phyloP scores from a whole-genome alignment of 2,888 invertebrate species.

The Zaprionus bogoriensis region DNA sequence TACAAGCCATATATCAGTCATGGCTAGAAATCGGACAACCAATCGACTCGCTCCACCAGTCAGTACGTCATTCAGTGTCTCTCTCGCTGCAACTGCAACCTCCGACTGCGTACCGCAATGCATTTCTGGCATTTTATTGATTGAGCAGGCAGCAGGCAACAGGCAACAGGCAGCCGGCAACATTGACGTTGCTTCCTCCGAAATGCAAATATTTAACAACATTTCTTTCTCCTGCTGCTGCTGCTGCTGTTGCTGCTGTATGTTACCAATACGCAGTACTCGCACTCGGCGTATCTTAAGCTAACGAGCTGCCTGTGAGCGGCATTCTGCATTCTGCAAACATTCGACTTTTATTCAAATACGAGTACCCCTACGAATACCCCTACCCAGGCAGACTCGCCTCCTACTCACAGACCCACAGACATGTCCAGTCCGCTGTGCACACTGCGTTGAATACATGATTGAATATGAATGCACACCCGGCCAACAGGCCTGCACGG shows the following conservation, averaged over 20 bases:
- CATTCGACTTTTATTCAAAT: constrained; percentile 70
- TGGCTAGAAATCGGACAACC: constrained; percentile 69
- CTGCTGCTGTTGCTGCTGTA: neutral
- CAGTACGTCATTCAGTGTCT: constrained; percentile 61
- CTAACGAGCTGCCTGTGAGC: constrained; percentile 48
- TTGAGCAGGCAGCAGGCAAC: constrained; percentile 68
- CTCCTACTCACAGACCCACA: neutral
- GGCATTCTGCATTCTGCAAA: constrained; percentile 56
- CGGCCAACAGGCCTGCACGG: constrained; percentile 18
- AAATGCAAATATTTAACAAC: constrained; percentile 70
- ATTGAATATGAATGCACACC: constrained; percentile 67
- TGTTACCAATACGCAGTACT: constrained; percentile 43
- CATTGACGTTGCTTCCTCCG: constrained; percentile 37
- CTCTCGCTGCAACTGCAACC: neutral
- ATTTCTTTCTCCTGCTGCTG: too few relatives aligned
- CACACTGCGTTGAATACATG: constrained; percentile 68
- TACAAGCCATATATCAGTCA: constrained; percentile 76
- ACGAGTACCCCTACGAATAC: constrained; percentile 1
- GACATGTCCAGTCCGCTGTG: constrained; percentile 29
- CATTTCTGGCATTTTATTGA: constrained; percentile 77
- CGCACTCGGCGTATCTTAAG: constrained; percentile 34
- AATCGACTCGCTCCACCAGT: constrained; percentile 56
- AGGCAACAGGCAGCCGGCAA: constrained; percentile 8
- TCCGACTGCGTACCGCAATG: constrained; percentile 44
- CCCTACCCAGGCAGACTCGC: too few relatives aligned